A percentile compares a stretch with the other conserved stretches of the same genome.
These are phyloP conservation scores for Drosophila elegans DNA, from an alignment of 1,140 invertebrate genomes.

Conservation along the genomic window DNA sequence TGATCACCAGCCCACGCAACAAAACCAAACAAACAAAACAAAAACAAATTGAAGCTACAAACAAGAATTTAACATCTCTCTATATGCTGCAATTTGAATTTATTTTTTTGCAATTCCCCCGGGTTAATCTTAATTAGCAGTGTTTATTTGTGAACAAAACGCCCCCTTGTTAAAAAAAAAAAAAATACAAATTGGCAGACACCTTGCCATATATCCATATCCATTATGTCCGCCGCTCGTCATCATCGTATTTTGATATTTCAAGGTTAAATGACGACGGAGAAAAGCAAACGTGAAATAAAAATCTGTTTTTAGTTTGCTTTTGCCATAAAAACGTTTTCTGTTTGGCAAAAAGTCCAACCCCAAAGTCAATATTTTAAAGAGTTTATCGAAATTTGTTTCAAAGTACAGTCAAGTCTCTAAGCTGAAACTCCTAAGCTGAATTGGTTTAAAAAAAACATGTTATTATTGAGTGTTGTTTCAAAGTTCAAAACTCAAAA, in stretches of 20 bases:
- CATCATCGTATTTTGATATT: conserved; percentile 58
- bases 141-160: conserved; percentile 30
- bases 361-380: too few species aligned
- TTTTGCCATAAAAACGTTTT: conserved; percentile 8
- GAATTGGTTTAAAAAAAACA: too few species aligned
- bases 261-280: conserved; percentile 58
- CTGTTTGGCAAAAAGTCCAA: conserved; percentile 9
- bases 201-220: conserved; percentile 62
- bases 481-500: too few species aligned
- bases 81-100: conserved; percentile 11
- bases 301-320: conserved; percentile 74
- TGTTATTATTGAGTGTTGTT: too few species aligned
- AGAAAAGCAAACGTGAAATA: conserved; percentile 55
- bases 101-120: conserved; percentile 6
- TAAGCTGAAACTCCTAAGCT: too few species aligned
- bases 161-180: conserved; percentile 41
- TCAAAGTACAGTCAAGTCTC: conserved; percentile 5
- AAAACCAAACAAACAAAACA: conserved; percentile 53
- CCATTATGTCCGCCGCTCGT: conserved; percentile 38
- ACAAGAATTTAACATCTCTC: conserved; percentile 29
- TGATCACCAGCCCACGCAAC: conserved; percentile 48
- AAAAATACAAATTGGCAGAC: conserved; percentile 49
- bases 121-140: conserved; percentile 44
- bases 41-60: conserved; percentile 35
- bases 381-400: conserved; percentile 15